A percentile compares a stretch with the other conserved stretches of the same genome.
phyloP scores from a whole-genome alignment of 2,113 vertebrate genomes.

The Poecilia latipinna region DNA sequence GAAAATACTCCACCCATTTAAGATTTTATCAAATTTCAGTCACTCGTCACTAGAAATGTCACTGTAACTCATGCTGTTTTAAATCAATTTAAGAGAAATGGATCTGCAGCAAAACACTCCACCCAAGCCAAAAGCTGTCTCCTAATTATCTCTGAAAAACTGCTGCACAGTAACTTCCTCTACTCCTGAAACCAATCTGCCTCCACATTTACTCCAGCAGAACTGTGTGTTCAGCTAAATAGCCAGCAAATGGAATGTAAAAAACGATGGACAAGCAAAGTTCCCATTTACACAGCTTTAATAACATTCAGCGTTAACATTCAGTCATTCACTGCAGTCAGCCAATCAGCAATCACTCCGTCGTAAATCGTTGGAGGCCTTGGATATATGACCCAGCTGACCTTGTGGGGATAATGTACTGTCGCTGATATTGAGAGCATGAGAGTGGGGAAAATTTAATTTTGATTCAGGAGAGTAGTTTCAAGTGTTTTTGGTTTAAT shows the following conservation, averaged over 20 bases:
- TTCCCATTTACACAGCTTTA: conserved; percentile 50
- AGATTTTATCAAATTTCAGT: neutral
- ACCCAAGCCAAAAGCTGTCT: conserved; percentile 12
- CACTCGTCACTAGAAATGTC: no score
- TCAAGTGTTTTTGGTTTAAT: conserved; percentile 73
- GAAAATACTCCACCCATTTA: neutral
- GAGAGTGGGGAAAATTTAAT: conserved; percentile 71
- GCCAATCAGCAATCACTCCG: conserved; percentile 43
- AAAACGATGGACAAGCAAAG: conserved; percentile 57
- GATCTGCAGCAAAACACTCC: neutral
- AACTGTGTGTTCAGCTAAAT: conserved; percentile 64
- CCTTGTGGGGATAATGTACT: conserved; percentile 73
- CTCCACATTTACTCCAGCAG: conserved; percentile 50
- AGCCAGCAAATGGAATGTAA: conserved; percentile 52
- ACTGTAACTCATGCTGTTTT: neutral
- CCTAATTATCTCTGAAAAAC: conserved; percentile 30
- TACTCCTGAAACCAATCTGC: conserved; percentile 40
- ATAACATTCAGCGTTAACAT: conserved; percentile 64
- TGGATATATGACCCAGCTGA: conserved; percentile 61
- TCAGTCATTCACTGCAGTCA: conserved; percentile 53
- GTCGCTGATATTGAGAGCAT: conserved; percentile 70
- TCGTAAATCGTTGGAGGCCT: conserved; percentile 55
- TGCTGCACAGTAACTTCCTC: conserved; percentile 13
- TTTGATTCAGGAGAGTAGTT: conserved; percentile 71
- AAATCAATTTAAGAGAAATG: neutral